These are phyloP conservation scores for Leptinotarsa texana DNA, from an alignment of 1,140 invertebrate species.

Conservation along the genomic window DNA sequence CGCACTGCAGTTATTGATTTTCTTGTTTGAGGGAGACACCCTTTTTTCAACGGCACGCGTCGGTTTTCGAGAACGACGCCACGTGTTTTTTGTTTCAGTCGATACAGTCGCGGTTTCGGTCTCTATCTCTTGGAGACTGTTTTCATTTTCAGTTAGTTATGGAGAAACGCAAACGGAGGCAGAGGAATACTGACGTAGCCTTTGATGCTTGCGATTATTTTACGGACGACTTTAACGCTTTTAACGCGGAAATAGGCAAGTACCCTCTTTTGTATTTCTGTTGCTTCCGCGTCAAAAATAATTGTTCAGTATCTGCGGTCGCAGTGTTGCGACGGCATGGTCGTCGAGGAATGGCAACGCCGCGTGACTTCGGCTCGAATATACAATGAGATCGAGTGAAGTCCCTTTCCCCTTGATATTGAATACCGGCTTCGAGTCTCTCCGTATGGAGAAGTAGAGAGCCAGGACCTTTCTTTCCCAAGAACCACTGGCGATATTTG, in stretches of 20 bases:
- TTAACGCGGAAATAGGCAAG: slow-evolving; percentile 46
- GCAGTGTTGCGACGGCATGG: too few species aligned
- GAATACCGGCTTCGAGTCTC: too few species aligned
- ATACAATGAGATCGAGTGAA: too few species aligned
- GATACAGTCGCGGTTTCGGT: background rate
- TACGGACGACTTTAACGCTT: slow-evolving; percentile 61
- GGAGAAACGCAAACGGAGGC: slow-evolving; percentile 35
- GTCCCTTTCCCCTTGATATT: too few species aligned
- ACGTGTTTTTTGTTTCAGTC: background rate
- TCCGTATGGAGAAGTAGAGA: too few species aligned
- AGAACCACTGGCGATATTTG: too few species aligned
- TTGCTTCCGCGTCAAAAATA: too few species aligned
- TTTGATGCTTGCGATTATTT: slow-evolving; percentile 72
- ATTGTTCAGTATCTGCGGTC: too few species aligned
- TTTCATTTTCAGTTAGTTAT: slow-evolving; percentile 9
- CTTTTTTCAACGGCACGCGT: background rate
- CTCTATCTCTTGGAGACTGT: background rate
- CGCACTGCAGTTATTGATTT: slow-evolving; percentile 17
- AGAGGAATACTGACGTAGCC: slow-evolving; percentile 60
- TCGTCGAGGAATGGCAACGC: too few species aligned
- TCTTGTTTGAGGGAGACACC: background rate
- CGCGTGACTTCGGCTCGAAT: too few species aligned
- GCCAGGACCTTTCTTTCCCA: too few species aligned
- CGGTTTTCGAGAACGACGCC: background rate
- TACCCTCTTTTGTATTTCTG: slow-evolving; percentile 14